Percentiles rank a stretch among this genome's conserved stretches.
Evolutionary conservation across 1,140 invertebrate species (phyloP).

Genomic region (Drosophila gunungcola): DNA sequence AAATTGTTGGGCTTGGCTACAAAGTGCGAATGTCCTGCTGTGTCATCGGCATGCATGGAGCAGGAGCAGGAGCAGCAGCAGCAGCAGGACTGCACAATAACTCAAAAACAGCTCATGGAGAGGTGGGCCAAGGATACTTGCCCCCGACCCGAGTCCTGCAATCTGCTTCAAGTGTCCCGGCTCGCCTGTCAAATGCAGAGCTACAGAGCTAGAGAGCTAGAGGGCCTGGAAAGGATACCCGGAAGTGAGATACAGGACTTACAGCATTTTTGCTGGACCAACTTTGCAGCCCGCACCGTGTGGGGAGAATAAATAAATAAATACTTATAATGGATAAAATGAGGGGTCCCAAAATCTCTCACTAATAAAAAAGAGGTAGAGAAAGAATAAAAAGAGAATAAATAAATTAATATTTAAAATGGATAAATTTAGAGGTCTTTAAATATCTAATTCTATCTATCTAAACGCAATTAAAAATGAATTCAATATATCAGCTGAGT

Average conservation of each 20-base stretch:
- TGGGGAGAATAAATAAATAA: neutral
- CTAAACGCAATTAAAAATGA: too few species aligned
- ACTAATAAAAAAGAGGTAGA: neutral
- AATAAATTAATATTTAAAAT: too few species aligned
- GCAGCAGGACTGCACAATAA: slow-evolving; percentile 67
- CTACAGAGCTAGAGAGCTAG: neutral
- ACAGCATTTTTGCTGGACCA: slow-evolving; percentile 62
- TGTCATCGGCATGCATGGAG: slow-evolving; percentile 55
- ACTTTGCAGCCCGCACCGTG: slow-evolving; percentile 60
- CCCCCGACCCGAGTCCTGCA: slow-evolving; percentile 41
- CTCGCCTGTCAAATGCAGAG: slow-evolving; percentile 65
- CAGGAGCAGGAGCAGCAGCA: slow-evolving; percentile 15
- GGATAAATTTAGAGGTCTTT: too few species aligned
- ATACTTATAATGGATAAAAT: too few species aligned
- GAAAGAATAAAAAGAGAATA: too few species aligned
- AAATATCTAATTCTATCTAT: too few species aligned
- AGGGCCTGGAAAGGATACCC: slow-evolving; percentile 1
- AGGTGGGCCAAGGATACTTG: slow-evolving; percentile 30
- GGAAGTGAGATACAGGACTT: slow-evolving; percentile 43
- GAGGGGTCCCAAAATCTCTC: neutral
- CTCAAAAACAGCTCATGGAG: slow-evolving; percentile 70
- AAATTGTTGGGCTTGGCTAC: slow-evolving; percentile 55
- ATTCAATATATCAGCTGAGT: too few species aligned
- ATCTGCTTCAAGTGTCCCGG: slow-evolving; percentile 73
- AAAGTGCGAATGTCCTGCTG: slow-evolving; percentile 70